These are phyloP conservation scores for Tupaia tana DNA, from an alignment of 2,113 vertebrate species.

Conservation along the genomic window DNA sequence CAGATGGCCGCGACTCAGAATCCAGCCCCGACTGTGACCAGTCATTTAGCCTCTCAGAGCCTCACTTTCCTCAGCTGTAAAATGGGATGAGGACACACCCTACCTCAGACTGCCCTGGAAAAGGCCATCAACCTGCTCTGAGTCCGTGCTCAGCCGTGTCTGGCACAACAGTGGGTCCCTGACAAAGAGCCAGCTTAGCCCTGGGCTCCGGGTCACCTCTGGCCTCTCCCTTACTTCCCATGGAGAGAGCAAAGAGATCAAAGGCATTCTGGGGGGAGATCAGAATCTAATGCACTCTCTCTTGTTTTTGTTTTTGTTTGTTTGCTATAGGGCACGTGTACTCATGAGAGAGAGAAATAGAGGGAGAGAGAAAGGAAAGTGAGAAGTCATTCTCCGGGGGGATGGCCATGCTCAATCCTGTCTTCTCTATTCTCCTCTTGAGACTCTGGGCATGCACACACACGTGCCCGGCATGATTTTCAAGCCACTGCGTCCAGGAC, in stretches of 20 bases:
- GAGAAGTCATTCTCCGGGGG: too few species aligned
- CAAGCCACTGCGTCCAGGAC: too few species aligned
- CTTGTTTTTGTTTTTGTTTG: too few species aligned
- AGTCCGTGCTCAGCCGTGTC: neutral
- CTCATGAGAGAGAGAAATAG: too few species aligned
- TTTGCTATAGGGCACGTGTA: too few species aligned
- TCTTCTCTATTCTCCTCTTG: too few species aligned
- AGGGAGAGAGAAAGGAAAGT: too few species aligned
- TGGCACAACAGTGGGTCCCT: neutral
- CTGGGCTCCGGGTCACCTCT: too few species aligned
- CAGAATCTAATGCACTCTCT: neutral
- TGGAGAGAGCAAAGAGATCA: neutral
- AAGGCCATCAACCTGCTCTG: neutral
- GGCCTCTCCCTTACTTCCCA: neutral
- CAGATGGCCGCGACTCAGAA: neutral
- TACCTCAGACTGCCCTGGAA: rapidly evolving
- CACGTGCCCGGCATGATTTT: too few species aligned
- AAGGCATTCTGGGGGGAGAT: neutral
- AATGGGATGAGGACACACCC: neutral
- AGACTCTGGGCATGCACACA: too few species aligned
- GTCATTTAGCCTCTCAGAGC: neutral
- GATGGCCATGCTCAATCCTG: too few species aligned
- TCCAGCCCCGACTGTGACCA: neutral
- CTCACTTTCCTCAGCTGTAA: neutral
- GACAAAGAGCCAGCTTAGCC: neutral